Base-by-base conservation (phyloP, 2,888 invertebrate species). In the Meganola albula region DNA sequence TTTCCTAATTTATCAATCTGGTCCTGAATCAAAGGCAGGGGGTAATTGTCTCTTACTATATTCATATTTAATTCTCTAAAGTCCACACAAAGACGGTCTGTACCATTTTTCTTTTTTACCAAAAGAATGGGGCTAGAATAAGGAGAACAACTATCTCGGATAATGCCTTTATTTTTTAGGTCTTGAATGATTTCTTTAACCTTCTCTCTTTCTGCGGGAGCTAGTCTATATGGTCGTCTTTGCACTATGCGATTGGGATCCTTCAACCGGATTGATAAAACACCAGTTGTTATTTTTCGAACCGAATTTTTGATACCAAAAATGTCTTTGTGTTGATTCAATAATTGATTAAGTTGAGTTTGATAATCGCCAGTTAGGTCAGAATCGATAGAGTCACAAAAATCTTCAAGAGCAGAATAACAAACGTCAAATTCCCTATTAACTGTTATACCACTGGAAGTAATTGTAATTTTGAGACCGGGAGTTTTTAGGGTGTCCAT, bases 111-210 rank as follows among this genome's bases (percentile, higher is more conserved):
- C 9, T 26, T 26, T 12, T 28, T 22, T 3, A 28, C 28, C 12
- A 28, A 11, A n/a, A 28, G 22, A n/a, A 14, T 14, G 6, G 31
- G 24, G 12, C 31, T 31, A 9, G 31, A 14, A 24, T 24, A 31
- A 6, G 31, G 31, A 4, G 31, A 31, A 7, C 8, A 16, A 14
- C 31, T 31, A 7, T 12, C 13, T n/a, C 29, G 11, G 7, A 29
- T 29, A 12, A 29, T 29, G 6, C 23, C 23, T 2, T 12, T 14
- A 6, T 8, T 7, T 9, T 13, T 9, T 12, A 29, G 8, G 7
- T 29, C 29, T 10, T 9, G 14, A 10, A 23, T 12, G 7, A 9
- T 22, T 13, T 29, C 29, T 4, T 14, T 12, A 14, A 29, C 12
- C 9, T 13, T 10, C 7, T 9, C 9, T n/a, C 29, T 12, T 14